Base-by-base conservation (phyloP, 2,113 vertebrate genomes). In the Spheniscus mendiculus region DNA sequence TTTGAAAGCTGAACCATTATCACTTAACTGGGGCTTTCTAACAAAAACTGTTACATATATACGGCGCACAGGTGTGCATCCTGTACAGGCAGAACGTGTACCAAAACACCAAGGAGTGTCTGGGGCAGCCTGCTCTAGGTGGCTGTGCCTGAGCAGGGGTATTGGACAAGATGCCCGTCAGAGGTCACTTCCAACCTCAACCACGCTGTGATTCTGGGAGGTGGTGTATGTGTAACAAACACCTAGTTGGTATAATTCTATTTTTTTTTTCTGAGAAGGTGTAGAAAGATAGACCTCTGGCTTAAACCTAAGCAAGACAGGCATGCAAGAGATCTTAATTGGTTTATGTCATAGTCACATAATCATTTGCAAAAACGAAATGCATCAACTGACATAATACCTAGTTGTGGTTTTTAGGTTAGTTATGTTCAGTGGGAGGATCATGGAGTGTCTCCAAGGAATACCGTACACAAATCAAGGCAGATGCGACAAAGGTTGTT, bases 31-130 rank as follows among this genome's bases (percentile, higher is more conserved):
- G n/a, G 50, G 16, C 58, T 81, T 78, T 70, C 14, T 56, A n/a
- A 30, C 8, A 38, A 45, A 53, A 50, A 2, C 49, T 27, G 5
- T 47, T 34, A 49, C 1, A 1, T 15, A 2, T 0, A 23, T 11
- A 12, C 38, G 22, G 36, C 65, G 27, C 47, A 26, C 13, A 18
- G 1, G 4, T 7, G 15, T 40, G 10, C 7, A 6, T 29, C 27
- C 25, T 36, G 7, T 50, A 34, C 18, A 34, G 52, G 42, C 25
- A 45, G 8, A 6, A 0, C 5, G 15, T 0, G 3, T 26, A 18
- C 45, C 21, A 17, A 58, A 66, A 52, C 5, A 21, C 38, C 6
- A 11, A 25, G 6, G 29, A 9, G 4, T 47, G 32, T n/a, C 40
- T 4, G 2, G 32, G 38, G 15, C 53, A 69, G 63, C 67, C n/a